phyloP scores from a whole-genome alignment of 2,888 invertebrate genomes.

The Eupithecia insigniata region DNA sequence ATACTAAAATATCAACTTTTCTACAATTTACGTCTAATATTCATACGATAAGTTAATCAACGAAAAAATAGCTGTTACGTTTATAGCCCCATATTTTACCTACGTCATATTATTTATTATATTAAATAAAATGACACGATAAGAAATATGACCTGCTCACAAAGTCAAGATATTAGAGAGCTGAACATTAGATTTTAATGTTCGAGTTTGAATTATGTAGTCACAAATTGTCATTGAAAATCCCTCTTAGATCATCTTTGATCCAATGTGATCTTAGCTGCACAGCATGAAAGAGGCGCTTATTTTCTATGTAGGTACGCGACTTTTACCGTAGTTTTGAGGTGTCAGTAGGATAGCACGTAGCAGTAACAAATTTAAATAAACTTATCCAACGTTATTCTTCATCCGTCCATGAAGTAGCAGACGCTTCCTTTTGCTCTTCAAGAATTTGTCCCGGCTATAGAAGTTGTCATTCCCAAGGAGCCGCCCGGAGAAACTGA shows the following conservation, averaged over 20 bases:
- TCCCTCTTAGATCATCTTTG: not conserved
- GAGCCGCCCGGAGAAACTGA: conserved; percentile 13
- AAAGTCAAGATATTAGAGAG: not conserved
- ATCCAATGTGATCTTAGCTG: not conserved
- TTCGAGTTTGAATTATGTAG: not conserved
- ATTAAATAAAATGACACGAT: conserved; percentile 38
- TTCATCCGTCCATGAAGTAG: not conserved
- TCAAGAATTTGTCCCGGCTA: not conserved
- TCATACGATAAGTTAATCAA: not conserved
- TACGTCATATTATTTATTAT: conserved; percentile 40
- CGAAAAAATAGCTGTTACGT: conserved; percentile 24
- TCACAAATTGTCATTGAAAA: not conserved
- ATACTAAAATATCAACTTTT: not conserved
- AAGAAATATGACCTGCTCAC: conserved; percentile 27
- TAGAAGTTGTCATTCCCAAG: not conserved
- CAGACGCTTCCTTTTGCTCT: not conserved
- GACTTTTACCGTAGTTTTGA: not conserved
- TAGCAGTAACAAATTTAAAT: not conserved
- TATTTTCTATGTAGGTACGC: not conserved
- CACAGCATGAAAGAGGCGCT: not conserved
- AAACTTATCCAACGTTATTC: not conserved
- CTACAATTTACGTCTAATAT: not conserved
- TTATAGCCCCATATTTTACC: conserved; percentile 41
- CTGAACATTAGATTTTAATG: not conserved
- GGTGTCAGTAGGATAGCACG: not conserved